Evolutionary conservation across 2,888 invertebrate genomes (phyloP).

Genomic region (Melipona bicolor): DNA sequence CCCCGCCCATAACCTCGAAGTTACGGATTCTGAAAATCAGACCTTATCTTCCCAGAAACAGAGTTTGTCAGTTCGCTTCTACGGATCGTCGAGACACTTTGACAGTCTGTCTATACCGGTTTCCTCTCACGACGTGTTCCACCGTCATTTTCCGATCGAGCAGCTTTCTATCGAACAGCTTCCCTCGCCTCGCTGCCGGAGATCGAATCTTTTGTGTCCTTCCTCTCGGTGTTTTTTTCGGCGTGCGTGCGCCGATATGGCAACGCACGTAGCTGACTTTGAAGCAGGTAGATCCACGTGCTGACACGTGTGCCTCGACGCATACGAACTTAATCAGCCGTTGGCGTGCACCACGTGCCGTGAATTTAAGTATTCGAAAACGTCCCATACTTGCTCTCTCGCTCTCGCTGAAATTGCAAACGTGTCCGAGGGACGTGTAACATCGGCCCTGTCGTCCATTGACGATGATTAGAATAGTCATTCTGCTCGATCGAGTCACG

Average conservation of each 20-base stretch:
- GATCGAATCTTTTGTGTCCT: constrained; percentile 69
- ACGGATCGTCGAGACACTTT: neutral
- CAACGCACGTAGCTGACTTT: constrained; percentile 70
- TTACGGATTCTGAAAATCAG: neutral
- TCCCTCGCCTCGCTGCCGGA: constrained; percentile 40
- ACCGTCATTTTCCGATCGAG: constrained; percentile 75
- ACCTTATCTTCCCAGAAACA: neutral
- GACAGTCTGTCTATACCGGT: constrained; percentile 8
- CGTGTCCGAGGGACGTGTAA: neutral
- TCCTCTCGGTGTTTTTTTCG: constrained; percentile 47
- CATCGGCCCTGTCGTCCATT: neutral
- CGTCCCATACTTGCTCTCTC: constrained; percentile 33
- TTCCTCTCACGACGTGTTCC: constrained; percentile 49
- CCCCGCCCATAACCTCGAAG: neutral
- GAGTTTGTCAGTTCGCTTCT: neutral
- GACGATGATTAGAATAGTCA: neutral
- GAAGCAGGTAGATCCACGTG: constrained; percentile 77
- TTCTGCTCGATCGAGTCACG: constrained; percentile 4
- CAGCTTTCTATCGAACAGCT: constrained; percentile 78
- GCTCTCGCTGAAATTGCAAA: constrained; percentile 11
- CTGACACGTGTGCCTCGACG: constrained; percentile 71
- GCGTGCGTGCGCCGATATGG: constrained; percentile 57
- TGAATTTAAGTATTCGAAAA: constrained; percentile 55
- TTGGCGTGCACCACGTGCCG: constrained; percentile 59
- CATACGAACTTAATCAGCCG: constrained; percentile 64